These are phyloP conservation scores for Argyra leucocephala DNA, from an alignment of 2,888 invertebrate genomes.

Conservation along the genomic window DNA sequence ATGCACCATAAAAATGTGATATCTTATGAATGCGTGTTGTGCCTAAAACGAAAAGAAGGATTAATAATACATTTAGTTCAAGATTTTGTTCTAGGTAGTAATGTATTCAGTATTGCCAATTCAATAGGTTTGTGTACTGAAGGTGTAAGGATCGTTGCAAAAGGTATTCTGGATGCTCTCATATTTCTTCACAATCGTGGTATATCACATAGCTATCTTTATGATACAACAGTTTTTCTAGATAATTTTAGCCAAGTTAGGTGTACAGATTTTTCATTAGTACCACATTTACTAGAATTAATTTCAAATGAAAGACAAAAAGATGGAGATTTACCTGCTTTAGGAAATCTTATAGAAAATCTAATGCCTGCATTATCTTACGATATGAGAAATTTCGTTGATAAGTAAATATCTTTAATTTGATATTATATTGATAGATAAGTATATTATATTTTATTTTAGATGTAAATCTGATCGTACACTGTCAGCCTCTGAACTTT, in stretches of 20 bases:
- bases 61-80: conserved; percentile 59
- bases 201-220: conserved; percentile 73
- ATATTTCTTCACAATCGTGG: conserved; percentile 71
- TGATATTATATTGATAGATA: neutral
- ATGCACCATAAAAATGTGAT: conserved; percentile 63
- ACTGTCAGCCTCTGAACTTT: conserved; percentile 65
- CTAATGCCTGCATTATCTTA: conserved; percentile 37
- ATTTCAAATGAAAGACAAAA: conserved; percentile 34
- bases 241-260: conserved; percentile 51
- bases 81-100: conserved; percentile 51
- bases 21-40: conserved; percentile 66
- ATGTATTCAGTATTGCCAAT: conserved; percentile 37
- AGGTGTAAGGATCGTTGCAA: conserved; percentile 50
- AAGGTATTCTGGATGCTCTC: conserved; percentile 64
- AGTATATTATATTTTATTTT: conserved; percentile 14
- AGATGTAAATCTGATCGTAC: conserved; percentile 43
- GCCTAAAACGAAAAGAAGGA: conserved; percentile 51
- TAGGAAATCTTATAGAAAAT: conserved; percentile 40
- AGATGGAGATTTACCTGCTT: conserved; percentile 39
- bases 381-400: conserved; percentile 42
- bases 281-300: conserved; percentile 38
- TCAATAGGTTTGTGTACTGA: conserved; percentile 41
- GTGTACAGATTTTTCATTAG: conserved; percentile 39
- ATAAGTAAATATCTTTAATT: conserved; percentile 31
- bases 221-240: conserved; percentile 63